These are phyloP conservation scores for Holacanthella duospinosa DNA, from an alignment of 2,888 invertebrate species.

Conservation along the genomic window DNA sequence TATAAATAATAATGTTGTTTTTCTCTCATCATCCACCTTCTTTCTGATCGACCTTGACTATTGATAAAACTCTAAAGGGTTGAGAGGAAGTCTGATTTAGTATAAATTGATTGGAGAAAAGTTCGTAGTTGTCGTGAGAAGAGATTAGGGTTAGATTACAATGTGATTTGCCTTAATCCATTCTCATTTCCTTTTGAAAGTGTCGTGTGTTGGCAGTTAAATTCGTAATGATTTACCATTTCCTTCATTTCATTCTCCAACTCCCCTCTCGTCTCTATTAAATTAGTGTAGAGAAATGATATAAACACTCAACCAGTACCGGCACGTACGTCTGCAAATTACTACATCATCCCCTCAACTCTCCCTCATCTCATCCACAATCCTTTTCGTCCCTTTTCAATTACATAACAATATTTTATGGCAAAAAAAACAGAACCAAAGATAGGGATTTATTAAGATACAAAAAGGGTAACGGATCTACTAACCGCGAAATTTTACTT, in stretches of 20 bases:
- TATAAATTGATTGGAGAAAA: not conserved
- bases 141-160: conserved; percentile 1
- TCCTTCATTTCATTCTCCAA: not conserved
- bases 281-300: not conserved
- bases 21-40: not conserved
- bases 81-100: not conserved
- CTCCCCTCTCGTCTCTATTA: conserved; percentile 1
- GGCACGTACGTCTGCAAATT: not conserved
- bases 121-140: too few species aligned
- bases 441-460: too few species aligned
- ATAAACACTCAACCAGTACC: not conserved
- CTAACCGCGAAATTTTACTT: too few species aligned
- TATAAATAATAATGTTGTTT: not conserved
- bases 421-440: not conserved
- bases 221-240: conserved; percentile 2
- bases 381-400: not conserved
- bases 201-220: conserved; percentile 1
- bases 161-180: conserved; percentile 1
- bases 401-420: conserved; percentile 1
- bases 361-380: not conserved
- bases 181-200: not conserved
- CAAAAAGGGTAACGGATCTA: too few species aligned
- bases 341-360: not conserved
- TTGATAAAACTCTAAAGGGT: not conserved
- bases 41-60: not conserved